Conservation (phyloP, 2,797 vertebrate species). For the Artibeus lituratus region DNA sequence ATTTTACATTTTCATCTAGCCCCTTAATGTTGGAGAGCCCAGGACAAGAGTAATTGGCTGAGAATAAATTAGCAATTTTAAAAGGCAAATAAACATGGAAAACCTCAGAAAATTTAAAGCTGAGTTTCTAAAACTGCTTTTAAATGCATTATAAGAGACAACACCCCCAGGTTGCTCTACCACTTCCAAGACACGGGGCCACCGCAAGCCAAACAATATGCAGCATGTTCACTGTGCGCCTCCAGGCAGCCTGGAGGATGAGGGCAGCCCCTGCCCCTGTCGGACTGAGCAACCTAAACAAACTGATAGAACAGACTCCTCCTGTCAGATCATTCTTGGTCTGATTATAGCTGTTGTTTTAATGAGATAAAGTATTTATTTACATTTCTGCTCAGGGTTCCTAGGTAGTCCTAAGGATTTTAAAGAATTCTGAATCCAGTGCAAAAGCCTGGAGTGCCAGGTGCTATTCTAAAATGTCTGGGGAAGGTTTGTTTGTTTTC, state of each 20-base stretch:
- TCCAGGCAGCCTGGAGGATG: neutral
- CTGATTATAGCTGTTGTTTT: neutral
- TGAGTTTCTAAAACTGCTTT: neutral
- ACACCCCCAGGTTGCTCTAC: neutral
- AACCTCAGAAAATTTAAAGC: neutral
- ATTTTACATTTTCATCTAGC: neutral
- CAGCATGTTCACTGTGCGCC: rapidly evolving
- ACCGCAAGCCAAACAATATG: too few relatives aligned
- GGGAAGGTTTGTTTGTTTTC: neutral
- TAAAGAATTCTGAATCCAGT: neutral
- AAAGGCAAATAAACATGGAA: neutral
- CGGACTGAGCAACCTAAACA: neutral
- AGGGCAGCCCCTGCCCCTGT: rapidly evolving
- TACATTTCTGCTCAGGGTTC: neutral
- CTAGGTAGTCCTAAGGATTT: neutral
- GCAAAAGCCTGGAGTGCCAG: neutral
- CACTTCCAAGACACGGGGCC: neutral
- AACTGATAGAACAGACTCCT: neutral
- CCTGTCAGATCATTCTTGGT: neutral
- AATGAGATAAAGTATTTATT: neutral
- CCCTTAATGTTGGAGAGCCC: neutral
- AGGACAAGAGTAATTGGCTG: neutral
- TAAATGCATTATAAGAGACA: neutral
- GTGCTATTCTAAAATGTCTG: neutral
- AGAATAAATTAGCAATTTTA: constrained; percentile 12